Percentiles rank a stretch among this genome's conserved stretches.
phyloP scores from a whole-genome alignment of 2,888 invertebrate genomes.

The Zygothrica quintamaculata region DNA sequence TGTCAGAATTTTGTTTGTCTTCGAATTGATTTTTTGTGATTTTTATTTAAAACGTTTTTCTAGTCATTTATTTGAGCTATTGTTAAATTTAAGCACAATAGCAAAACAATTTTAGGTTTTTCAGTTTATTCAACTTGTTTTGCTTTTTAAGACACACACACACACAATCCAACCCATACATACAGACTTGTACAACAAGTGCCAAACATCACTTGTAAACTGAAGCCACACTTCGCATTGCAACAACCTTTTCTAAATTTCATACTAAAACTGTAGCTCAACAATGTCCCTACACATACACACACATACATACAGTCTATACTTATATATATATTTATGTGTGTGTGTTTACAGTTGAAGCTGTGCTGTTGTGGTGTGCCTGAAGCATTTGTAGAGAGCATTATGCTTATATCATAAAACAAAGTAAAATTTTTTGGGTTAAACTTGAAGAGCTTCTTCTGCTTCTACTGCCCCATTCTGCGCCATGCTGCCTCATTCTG shows the following conservation, averaged over 20 bases:
- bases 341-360: no score
- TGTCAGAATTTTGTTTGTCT: no score
- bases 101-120: slow-evolving; percentile 13
- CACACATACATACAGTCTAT: no score
- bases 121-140: slow-evolving; percentile 5
- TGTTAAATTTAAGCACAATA: background rate
- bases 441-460: no score
- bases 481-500: no score
- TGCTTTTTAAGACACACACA: no score
- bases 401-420: slow-evolving; percentile 47
- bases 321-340: no score
- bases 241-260: background rate
- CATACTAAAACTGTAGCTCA: slow-evolving; percentile 3
- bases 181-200: slow-evolving; percentile 26
- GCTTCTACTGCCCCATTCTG: no score
- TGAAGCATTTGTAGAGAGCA: slow-evolving; percentile 20
- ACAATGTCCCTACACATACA: slow-evolving; percentile 23
- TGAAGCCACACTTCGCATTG: slow-evolving; percentile 5
- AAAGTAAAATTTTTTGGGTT: no score
- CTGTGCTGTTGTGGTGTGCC: slow-evolving; percentile 13
- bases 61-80: slow-evolving; percentile 2
- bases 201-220: slow-evolving; percentile 27
- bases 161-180: background rate
- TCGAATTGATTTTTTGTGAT: no score
- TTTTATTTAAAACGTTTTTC: no score